phyloP scores from a whole-genome alignment of 1,140 invertebrate species.

The Phocides pigmalion region DNA sequence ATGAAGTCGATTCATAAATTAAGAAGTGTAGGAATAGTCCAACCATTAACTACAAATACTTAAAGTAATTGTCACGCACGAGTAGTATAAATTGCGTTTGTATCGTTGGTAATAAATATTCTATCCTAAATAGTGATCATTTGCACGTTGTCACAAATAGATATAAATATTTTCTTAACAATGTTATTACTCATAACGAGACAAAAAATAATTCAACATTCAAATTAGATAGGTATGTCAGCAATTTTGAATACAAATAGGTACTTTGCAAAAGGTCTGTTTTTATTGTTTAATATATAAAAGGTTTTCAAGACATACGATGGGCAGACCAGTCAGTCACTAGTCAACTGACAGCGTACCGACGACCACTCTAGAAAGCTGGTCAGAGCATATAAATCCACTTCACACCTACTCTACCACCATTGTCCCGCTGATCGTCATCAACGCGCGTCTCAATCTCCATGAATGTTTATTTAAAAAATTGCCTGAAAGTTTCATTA shows the following conservation, averaged over 20 bases:
- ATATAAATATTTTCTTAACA: background rate
- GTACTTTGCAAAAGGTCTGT: background rate
- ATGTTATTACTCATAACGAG: no score
- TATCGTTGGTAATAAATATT: background rate
- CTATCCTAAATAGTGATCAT: background rate
- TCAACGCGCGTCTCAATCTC: constrained; percentile 36
- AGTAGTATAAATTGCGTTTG: background rate
- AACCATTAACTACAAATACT: background rate
- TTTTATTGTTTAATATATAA: background rate
- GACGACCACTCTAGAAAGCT: constrained; percentile 65
- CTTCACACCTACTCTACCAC: constrained; percentile 49
- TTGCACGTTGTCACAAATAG: background rate
- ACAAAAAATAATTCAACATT: no score
- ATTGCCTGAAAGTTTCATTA: constrained; percentile 28
- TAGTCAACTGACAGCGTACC: constrained; percentile 6
- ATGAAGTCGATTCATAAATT: no score
- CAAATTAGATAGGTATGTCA: no score
- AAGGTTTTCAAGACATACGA: background rate
- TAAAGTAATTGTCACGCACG: background rate
- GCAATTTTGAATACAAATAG: background rate
- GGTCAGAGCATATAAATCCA: constrained; percentile 68
- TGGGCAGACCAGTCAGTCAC: background rate
- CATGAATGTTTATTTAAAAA: constrained; percentile 25
- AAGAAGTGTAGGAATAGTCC: background rate
- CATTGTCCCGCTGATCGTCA: constrained; percentile 68